Evolutionary conservation across 2,888 invertebrate genomes (phyloP).

Genomic region (Tolmerus cingulatus): DNA sequence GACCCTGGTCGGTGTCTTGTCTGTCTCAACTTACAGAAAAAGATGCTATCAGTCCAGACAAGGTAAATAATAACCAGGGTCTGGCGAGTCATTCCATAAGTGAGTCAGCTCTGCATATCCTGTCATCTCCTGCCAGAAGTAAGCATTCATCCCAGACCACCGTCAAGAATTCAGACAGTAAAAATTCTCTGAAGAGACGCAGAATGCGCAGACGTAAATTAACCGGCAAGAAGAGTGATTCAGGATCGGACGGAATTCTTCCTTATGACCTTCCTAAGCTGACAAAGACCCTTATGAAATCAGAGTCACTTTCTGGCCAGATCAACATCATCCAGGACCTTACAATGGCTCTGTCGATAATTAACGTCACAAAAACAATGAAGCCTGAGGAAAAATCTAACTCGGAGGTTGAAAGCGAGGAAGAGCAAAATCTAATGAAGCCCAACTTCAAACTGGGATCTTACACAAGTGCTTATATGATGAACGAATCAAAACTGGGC

Average conservation of each 20-base stretch:
- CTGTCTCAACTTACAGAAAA: slow-evolving; percentile 74
- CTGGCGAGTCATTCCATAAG: slow-evolving; percentile 81
- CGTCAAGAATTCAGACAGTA: slow-evolving; percentile 59
- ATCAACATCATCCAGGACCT: slow-evolving; percentile 68
- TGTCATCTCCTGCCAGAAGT: slow-evolving; percentile 65
- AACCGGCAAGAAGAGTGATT: slow-evolving; percentile 61
- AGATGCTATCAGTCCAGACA: slow-evolving; percentile 53
- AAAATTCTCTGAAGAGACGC: slow-evolving; percentile 61
- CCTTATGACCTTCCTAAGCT: slow-evolving; percentile 50
- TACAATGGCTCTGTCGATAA: slow-evolving; percentile 67
- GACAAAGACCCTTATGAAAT: slow-evolving; percentile 71
- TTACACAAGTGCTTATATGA: slow-evolving; percentile 59
- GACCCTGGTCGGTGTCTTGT: slow-evolving; percentile 91
- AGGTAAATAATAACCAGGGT: slow-evolving; percentile 65
- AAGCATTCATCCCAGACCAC: slow-evolving; percentile 48
- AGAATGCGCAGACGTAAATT: slow-evolving; percentile 60
- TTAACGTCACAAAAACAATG: slow-evolving; percentile 51
- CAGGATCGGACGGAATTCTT: slow-evolving; percentile 66
- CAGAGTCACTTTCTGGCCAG: slow-evolving; percentile 76
- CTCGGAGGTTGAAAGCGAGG: slow-evolving; percentile 75
- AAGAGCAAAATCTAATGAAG: slow-evolving; percentile 67
- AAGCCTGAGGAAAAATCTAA: slow-evolving; percentile 61
- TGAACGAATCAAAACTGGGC: slow-evolving; percentile 59
- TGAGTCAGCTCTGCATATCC: slow-evolving; percentile 84
- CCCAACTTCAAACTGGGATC: slow-evolving; percentile 75